Base-by-base conservation (phyloP, 2,888 invertebrate species). In the Ophion costatus region DNA sequence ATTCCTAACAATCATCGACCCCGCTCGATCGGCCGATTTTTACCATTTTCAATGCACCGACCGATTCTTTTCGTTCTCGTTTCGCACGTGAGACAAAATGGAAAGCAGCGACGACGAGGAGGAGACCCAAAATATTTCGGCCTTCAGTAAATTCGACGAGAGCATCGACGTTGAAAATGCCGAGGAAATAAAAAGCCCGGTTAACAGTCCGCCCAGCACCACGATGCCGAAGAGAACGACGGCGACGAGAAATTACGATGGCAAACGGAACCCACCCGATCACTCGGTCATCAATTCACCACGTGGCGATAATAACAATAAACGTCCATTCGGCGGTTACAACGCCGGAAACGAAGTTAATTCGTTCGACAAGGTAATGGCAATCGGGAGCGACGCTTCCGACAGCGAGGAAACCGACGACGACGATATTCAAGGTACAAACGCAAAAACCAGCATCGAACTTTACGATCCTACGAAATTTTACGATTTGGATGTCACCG, bases 401-500 rank as follows among this genome's bases (percentile, higher is more conserved):
- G 93, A 93, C 45, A 94, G 92, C 75, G 94, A 93, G 11, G 93
- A 93, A 63, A 93, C 90, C 79, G 93, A 93, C 20, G 93, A 93
- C 2, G 90, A 92, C 51, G 93, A 93, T 61, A 91, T 91, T 45
- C 91, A 92, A 51, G 92, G 90, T 20, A 86, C 85, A 11, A 84
- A 84, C 2, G 79, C 83, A 1, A 90, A 88, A 24, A 93, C 91
- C 63, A 80, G 85, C 0, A 82, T 92, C 7, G 89, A 91, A 71
- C 82, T 91, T 33, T 98, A 98, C 93, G 97, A 98, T 94, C 97
- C 98, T 1, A 96, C 96, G 87, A 96, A 97, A 89, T 99, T 96
- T 94, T 97, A 97, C 87, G 96, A 97, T 91, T 94, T 99, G 83
- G 95, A 97, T 82, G 97, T 98, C 71, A 96, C 97, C 1, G 94